Evolutionary conservation across 2,113 vertebrate species (phyloP).

Genomic region (Steatornis caripensis): DNA sequence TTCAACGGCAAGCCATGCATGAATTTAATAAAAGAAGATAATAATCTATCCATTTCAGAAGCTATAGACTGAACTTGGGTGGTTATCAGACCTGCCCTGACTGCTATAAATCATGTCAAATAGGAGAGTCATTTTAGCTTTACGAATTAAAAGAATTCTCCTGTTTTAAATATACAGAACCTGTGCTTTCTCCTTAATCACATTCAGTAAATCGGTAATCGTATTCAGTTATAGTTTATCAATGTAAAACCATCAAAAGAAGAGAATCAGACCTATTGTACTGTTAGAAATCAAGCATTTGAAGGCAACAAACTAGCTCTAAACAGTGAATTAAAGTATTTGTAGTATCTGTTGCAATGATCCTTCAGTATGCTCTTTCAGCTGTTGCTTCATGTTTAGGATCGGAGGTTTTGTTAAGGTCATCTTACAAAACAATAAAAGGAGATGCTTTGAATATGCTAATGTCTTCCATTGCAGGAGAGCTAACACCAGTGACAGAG

Average conservation of each 20-base stretch:
- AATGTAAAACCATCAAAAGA: background rate
- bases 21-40: constrained; percentile 68
- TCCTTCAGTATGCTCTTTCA: background rate
- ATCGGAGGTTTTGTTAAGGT: background rate
- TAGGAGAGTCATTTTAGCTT: background rate
- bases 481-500: background rate
- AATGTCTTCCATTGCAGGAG: background rate
- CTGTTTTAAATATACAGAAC: background rate
- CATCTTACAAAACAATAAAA: background rate
- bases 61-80: constrained; percentile 7
- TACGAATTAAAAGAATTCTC: background rate
- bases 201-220: background rate
- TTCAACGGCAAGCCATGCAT: constrained; percentile 47
- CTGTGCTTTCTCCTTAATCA: background rate
- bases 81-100: constrained; percentile 29
- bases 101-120: constrained; percentile 63
- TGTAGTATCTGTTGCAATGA: background rate
- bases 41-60: constrained; percentile 52
- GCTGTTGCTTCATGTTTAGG: background rate
- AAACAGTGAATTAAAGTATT: background rate
- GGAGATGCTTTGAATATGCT: constrained; percentile 9
- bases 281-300: background rate
- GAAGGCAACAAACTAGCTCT: background rate
- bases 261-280: background rate
- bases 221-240: background rate